Evolutionary conservation across 1,140 invertebrate species (phyloP).

Genomic region (Diprion similis): DNA sequence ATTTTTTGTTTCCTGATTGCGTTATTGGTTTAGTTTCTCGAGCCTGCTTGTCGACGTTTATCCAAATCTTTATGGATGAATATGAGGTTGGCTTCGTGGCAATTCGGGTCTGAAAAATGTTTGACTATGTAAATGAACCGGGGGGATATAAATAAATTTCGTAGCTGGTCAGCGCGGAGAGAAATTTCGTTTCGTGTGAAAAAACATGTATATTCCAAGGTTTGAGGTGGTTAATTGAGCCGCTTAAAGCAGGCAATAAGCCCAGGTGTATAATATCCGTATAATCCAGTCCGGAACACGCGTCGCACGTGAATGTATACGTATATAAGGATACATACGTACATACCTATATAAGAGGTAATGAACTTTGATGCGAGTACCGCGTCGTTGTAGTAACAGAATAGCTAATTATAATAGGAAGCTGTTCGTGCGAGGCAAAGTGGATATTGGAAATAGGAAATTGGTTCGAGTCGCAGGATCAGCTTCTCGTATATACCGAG

Average conservation of each 20-base stretch:
- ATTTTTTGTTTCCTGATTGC: too few relatives aligned
- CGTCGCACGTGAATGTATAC: slow-evolving; percentile 19
- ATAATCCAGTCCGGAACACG: slow-evolving; percentile 1
- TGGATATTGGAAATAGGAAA: slow-evolving; percentile 28
- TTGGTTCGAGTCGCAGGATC: slow-evolving; percentile 22
- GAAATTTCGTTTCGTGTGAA: too few relatives aligned
- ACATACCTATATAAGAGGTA: not conserved
- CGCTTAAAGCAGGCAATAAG: slow-evolving; percentile 4
- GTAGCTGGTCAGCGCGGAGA: too few relatives aligned
- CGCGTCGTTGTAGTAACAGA: slow-evolving; percentile 14
- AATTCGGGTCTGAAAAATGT: too few relatives aligned
- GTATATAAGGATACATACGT: slow-evolving; percentile 16
- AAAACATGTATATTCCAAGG: too few relatives aligned
- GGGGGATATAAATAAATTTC: too few relatives aligned
- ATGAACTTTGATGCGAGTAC: not conserved
- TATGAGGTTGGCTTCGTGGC: too few relatives aligned
- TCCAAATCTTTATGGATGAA: too few relatives aligned
- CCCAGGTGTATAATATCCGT: slow-evolving; percentile 13
- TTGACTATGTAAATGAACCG: too few relatives aligned
- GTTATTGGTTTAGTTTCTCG: too few relatives aligned
- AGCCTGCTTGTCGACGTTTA: too few relatives aligned
- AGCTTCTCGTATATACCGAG: slow-evolving; percentile 2
- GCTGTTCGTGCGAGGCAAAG: slow-evolving; percentile 25
- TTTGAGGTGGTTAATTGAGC: too few relatives aligned
- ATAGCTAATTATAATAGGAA: slow-evolving; percentile 28